Conservation (phyloP, 2,797 vertebrate species). For the Amniataba percoides region DNA sequence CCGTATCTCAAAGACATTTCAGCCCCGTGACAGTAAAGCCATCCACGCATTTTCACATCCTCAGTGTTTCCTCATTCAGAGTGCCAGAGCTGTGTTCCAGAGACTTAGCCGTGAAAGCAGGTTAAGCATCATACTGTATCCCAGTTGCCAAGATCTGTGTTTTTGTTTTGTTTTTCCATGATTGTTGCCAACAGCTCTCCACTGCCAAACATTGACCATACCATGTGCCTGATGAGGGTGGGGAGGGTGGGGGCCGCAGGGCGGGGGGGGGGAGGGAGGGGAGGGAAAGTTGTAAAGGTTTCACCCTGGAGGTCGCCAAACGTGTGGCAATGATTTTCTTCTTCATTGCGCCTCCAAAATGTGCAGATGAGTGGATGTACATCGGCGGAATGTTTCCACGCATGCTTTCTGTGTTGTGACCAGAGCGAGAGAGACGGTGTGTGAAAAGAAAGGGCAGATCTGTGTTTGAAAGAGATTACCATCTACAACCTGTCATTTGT, state of each 20-base stretch:
- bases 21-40: background rate
- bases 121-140: constrained; percentile 58
- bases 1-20: constrained; percentile 24
- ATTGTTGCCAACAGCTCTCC: constrained; percentile 84
- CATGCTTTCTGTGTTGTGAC: constrained; percentile 69
- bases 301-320: constrained; percentile 54
- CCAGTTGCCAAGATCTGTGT: constrained; percentile 74
- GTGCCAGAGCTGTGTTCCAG: constrained; percentile 64
- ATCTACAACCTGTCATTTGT: constrained; percentile 76
- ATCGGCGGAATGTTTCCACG: constrained; percentile 74
- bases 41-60: constrained; percentile 39
- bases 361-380: constrained; percentile 57
- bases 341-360: constrained; percentile 45
- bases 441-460: constrained; percentile 52
- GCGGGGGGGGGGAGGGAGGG: background rate
- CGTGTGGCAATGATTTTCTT: constrained; percentile 49
- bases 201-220: constrained; percentile 85
- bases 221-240: constrained; percentile 80
- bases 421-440: constrained; percentile 40
- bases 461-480: constrained; percentile 67
- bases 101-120: constrained; percentile 32
- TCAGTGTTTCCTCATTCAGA: constrained; percentile 50
- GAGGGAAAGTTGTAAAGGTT: constrained; percentile 17
- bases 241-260: background rate
- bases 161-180: constrained; percentile 59